Evolutionary conservation across 2,113 vertebrate species (phyloP), one percentile per base, ranked within the genome.

Genomic region (Uropsilus gracilis): DNA sequence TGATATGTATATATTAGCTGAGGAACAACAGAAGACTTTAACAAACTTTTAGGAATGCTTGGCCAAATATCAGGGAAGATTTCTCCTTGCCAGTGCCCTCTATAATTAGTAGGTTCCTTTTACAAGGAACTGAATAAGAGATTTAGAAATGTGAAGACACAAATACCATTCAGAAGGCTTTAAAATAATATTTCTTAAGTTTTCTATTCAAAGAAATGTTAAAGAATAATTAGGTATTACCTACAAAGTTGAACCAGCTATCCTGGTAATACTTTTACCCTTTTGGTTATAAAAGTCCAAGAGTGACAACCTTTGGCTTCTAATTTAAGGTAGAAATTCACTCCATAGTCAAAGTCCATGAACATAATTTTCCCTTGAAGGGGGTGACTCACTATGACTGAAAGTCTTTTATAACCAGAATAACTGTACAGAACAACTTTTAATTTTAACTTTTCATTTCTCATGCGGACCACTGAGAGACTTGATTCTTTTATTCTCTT

Each of bases 171-270:
- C 39, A 61, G 75, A 95, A 84, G 6, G 7, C 66, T 88, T 96
- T 57, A 32, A 69, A 73, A 44, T 22, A 59, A 73, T 32, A 1
- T 63, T 3, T 87, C 57, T 68, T 81, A 68, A 83, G 44, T 83
- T 63, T 84, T 96, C 50, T 84, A 75, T 20, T 75, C 37, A 30
- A 53, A 48, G 24, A 39, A 86, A 55, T 46, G 69, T 89, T 93
- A 39, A 89, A 63, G 37, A 83, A 77, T 59, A 93, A 91, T 78
- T 39, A 72, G n/a, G 82, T 89, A 44, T 50, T 50, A 30, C 42
- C 44, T 68, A 5, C 42, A 64, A 13, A 89, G 32, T 0, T 64
- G 30, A 48, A 10, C 13, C 9, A 86, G 22, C 13, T 83, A 87
- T 34, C 5, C 17, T 78, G 24, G 24, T 76, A 86, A 55, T 2